Conservation (phyloP, 2,888 invertebrate genomes). For the Anarsia innoxiella region DNA sequence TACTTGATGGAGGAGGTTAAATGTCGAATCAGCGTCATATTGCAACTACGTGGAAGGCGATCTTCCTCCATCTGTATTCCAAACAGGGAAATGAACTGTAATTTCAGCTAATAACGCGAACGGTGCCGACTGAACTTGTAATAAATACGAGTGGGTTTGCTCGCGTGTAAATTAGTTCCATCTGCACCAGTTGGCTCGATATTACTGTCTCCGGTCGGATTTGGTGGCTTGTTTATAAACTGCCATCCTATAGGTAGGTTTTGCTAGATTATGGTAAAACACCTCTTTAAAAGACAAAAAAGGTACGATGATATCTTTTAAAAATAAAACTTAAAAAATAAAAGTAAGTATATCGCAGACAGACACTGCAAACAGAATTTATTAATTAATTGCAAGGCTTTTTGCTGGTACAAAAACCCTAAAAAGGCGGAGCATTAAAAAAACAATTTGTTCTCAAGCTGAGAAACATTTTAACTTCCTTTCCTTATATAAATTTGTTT, state of each 20-base stretch:
- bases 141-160: conserved; percentile 11
- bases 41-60: conserved; percentile 1
- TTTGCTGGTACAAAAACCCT: conserved; percentile 10
- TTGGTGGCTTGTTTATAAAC: conserved; percentile 7
- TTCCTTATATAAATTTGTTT: conserved; percentile 28
- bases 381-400: conserved; percentile 7
- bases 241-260: no score
- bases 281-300: no score
- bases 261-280: no score
- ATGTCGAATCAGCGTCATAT: no score
- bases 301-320: not conserved
- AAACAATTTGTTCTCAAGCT: conserved; percentile 42
- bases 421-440: conserved; percentile 26
- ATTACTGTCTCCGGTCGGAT: conserved; percentile 10
- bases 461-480: conserved; percentile 39
- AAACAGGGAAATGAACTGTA: conserved; percentile 11
- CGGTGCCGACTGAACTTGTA: conserved; percentile 9
- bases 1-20: no score
- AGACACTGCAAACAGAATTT: not conserved
- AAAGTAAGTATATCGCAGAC: not conserved
- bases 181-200: conserved; percentile 9
- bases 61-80: conserved; percentile 10
- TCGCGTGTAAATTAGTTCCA: conserved; percentile 13
- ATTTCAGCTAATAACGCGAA: conserved; percentile 13
- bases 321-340: not conserved